phyloP scores from a whole-genome alignment of 2,888 invertebrate species.

The Buathra laborator region DNA sequence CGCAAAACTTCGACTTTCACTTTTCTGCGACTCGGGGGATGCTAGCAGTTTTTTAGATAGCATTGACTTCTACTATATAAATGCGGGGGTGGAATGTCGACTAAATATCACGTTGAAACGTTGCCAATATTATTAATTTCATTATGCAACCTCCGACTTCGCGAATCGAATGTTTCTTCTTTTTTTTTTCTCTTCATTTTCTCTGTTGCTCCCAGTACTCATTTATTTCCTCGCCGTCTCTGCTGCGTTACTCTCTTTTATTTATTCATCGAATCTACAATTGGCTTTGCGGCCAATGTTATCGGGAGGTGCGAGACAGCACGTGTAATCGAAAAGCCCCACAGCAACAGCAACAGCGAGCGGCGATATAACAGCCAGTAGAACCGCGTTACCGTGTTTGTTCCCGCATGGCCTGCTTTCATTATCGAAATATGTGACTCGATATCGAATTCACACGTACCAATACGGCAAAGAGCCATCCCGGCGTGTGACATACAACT shows the following conservation, averaged over 20 bases:
- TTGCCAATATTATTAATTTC: slow-evolving; percentile 4
- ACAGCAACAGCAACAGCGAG: slow-evolving; percentile 1
- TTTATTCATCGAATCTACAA: slow-evolving; percentile 66
- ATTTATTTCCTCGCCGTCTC: not conserved
- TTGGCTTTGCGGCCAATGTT: slow-evolving; percentile 57
- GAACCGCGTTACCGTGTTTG: slow-evolving; percentile 38
- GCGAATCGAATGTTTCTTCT: not conserved
- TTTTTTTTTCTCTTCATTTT: not conserved
- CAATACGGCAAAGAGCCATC: slow-evolving; percentile 11
- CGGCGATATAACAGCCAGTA: slow-evolving; percentile 13
- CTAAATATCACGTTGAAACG: slow-evolving; percentile 10
- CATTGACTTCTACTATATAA: not conserved
- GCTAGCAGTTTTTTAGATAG: slow-evolving; percentile 1
- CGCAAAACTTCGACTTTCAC: slow-evolving; percentile 27
- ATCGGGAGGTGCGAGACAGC: slow-evolving; percentile 43
- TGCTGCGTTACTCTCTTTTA: slow-evolving; percentile 23
- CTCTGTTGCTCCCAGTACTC: not conserved
- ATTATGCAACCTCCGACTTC: not conserved
- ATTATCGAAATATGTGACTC: slow-evolving; percentile 62
- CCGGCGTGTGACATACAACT: not conserved
- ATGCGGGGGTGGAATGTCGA: no score
- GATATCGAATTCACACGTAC: slow-evolving; percentile 51
- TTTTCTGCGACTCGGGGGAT: slow-evolving; percentile 1
- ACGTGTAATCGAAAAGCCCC: slow-evolving; percentile 59
- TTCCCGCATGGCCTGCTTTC: slow-evolving; percentile 53